Base-by-base conservation (phyloP, 2,888 invertebrate genomes). In the Leucozona laternaria region DNA sequence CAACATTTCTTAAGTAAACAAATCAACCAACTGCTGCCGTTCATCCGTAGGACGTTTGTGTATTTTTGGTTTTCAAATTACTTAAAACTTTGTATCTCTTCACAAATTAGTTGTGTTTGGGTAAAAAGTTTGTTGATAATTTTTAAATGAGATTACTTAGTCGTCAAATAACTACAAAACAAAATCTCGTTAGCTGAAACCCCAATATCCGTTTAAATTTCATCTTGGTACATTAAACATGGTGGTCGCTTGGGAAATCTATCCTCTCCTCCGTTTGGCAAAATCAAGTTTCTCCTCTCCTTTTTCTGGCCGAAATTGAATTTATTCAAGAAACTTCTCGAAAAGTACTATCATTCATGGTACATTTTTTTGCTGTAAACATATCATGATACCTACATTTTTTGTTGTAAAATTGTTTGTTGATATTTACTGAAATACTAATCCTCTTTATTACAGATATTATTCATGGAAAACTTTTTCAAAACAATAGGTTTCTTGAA, bases 391-490 rank as follows among this genome's bases (percentile, higher is more conserved):
- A 8, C 11, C 0, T 10, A 8, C 11, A 0, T 10, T 57, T 31
- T 31, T 57, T 31, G n/a, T 15, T 58, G 34, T 34, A 20, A 22
- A 34, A 43, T 17, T 78, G 66, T 53, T 64, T 73, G 28, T 62
- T 84, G 20, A 50, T 15, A 40, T 37, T 50, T 20, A 68, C 13
- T 34, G 55, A 50, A 40, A 48, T 48, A 25, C 55, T 58, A 60
- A 73, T 81, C 70, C 60, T 83, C 70, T 31, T 68, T 25, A 89
- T 91, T 93, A 0, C 93, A 95, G 97, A 98, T 91, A 97, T 99
- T 88, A 98, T 98, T 89, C 97, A 97, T 89, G 99, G 98, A 2
- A 99, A 98, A 93, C 93, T 99, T 88, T 99, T 99, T 92, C 99
- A 99, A 92, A 97, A 97, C 91, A 97, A 98, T 92, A 97, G 97